Base-by-base conservation (phyloP, 2,113 vertebrate genomes). In the Albula glossodonta region DNA sequence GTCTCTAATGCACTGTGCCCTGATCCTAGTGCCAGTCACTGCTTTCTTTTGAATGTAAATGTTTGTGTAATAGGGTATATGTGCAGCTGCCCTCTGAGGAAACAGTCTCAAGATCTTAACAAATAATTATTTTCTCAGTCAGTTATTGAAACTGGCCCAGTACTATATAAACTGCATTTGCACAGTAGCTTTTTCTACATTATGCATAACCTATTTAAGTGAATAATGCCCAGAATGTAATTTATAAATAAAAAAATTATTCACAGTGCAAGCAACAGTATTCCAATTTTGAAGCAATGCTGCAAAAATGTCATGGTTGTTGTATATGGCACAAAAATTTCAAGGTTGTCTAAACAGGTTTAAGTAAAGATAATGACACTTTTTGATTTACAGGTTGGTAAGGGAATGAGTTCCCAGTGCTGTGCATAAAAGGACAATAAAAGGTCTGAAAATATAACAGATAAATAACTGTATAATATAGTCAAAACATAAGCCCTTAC, bases 401-500 rank as follows among this genome's bases (percentile, higher is more conserved):
- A 74, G 31, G n/a, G n/a, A 74, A 8, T 74, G 19, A 2, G 15
- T 70, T 3, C 15, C 5, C 8, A 74, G 31, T 74, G 6, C n/a
- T 22, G 5, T 4, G 3, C 17, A 3, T 60, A 3, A 60, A 15
- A 60, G 11, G 11, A 60, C 56, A 13, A 10, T 13, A 57, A 10
- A 57, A 13, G 17, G 0, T 5, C 11, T 3, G 17, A 4, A 22
- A 74, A 80, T n/a, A 10, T 9, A n/a, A 74, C 11, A 9, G 8
- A 3, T 31, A n/a, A 8, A 31, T 74, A n/a, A 25, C n/a, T 74
- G 70, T 80, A 86, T 66, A 51, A 51, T 48, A 5, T 11, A 51
- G 57, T 22, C 77, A 22, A 66, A 81, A 86, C 88, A 79, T 41
- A 49, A 81, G 56, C 51, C 63, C 96, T 97, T 96, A 99, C 98